A percentile compares a stretch with the other conserved stretches of the same genome.
Evolutionary conservation across 2,888 invertebrate species (phyloP).

Genomic region (Cactoblastis cactorum): DNA sequence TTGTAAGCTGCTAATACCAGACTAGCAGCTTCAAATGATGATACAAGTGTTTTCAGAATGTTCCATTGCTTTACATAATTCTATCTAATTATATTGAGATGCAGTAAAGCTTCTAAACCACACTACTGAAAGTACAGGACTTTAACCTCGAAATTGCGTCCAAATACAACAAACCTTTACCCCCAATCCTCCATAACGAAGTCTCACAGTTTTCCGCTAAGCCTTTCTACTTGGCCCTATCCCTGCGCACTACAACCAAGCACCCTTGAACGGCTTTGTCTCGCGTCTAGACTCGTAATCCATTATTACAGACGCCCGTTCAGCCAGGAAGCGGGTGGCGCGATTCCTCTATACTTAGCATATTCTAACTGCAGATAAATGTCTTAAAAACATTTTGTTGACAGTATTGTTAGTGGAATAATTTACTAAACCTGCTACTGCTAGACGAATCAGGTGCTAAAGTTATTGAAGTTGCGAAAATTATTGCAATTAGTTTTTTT

Average conservation of each 20-base stretch:
- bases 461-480: too few relatives aligned
- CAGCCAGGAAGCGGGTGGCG: slow-evolving; percentile 45
- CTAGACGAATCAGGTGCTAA: background rate
- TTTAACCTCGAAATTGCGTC: too few relatives aligned
- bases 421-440: background rate
- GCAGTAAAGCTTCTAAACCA: too few relatives aligned
- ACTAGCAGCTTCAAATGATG: too few relatives aligned
- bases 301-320: slow-evolving; percentile 66
- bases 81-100: too few relatives aligned
- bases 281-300: slow-evolving; percentile 73
- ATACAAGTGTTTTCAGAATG: too few relatives aligned
- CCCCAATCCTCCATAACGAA: too few relatives aligned
- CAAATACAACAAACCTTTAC: too few relatives aligned
- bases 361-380: slow-evolving; percentile 70
- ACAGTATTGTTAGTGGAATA: background rate
- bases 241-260: slow-evolving; percentile 15
- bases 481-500: too few relatives aligned
- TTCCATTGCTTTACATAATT: too few relatives aligned
- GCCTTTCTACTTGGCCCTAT: slow-evolving; percentile 17
- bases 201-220: slow-evolving; percentile 23
- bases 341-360: slow-evolving; percentile 59
- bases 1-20: too few relatives aligned
- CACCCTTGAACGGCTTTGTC: slow-evolving; percentile 57
- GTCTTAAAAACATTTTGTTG: slow-evolving; percentile 55
- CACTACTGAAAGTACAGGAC: too few relatives aligned